Base-by-base conservation (phyloP, 2,113 vertebrate genomes). In the Malurus cyaneus region DNA sequence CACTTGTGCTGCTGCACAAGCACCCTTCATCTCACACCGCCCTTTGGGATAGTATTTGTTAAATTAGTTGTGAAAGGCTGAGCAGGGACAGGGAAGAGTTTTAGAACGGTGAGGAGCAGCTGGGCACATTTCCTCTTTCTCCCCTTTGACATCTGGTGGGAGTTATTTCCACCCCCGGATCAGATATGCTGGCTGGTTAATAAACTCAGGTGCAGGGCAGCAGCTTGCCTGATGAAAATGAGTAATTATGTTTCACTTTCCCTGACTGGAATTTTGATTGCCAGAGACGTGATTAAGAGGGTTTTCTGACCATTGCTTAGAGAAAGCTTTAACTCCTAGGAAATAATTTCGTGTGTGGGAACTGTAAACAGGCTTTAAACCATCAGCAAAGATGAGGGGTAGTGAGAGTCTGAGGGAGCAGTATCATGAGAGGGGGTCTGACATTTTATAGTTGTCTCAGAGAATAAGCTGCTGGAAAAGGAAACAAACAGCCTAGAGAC, bases 151-250 rank as follows among this genome's bases (percentile, higher is more conserved):
- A 53, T 41, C 56, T 54, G 71, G 67, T 57, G 42, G 74, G 47
- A 46, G n/a, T 78, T 82, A 5, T 74, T 92, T 56, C 62, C 56
- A 56, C 60, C 54, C 26, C n/a, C 28, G 39, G 60, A 71, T 86
- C 79, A 93, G 92, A 89, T 77, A 52, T 11, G 36, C 56, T 0
- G 2, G 16, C 36, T 4, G 1, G 24, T 92, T 94, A 86, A 95
- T 88, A 93, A 95, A 93, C 62, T 95, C 93, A 77, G 85, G 41
- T 90, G 71, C 76, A 80, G 49, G 60, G 71, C 60, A 83, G 56
- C 79, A 96, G 67, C 52, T 92, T 96, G 85, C 64, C 56, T 95
- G 85, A 92, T 93, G 76, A 94, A 93, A 94, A 71, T 25, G 4
- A 34, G n/a, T 83, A 83, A 92, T 86, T 88, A 53, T 18, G 19